A percentile compares a stretch with the other conserved stretches of the same genome.
Conservation (phyloP, 2,888 invertebrate species). For the Hymenopus coronatus region DNA sequence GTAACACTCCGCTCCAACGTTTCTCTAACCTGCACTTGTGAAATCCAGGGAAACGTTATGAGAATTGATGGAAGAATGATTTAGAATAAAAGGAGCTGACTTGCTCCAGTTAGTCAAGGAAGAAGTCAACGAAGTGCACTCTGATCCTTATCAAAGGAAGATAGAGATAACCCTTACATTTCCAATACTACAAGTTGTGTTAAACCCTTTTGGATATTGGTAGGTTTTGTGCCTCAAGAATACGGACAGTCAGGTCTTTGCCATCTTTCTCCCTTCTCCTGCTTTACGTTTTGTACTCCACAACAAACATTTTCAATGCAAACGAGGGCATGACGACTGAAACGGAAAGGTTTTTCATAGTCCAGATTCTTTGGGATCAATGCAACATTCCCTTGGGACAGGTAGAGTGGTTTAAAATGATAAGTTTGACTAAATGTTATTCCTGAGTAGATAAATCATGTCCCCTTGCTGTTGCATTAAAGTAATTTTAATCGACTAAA, state of each 20-base stretch:
- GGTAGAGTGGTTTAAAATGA: too few species aligned
- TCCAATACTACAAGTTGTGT: not conserved
- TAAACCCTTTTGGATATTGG: not conserved
- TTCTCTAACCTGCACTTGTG: too few species aligned
- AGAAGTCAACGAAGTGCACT: too few species aligned
- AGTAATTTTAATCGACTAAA: too few species aligned
- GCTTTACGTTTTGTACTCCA: not conserved
- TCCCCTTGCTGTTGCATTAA: too few species aligned
- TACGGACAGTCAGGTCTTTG: not conserved
- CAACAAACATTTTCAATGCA: not conserved
- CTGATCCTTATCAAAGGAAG: not conserved
- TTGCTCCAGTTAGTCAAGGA: too few species aligned
- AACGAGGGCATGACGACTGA: not conserved
- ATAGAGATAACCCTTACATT: not conserved
- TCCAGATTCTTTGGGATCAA: not conserved
- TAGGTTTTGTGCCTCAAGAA: not conserved
- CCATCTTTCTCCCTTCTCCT: not conserved
- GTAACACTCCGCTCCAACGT: too few species aligned
- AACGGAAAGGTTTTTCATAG: not conserved
- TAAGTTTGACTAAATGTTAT: too few species aligned
- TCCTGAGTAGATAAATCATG: too few species aligned
- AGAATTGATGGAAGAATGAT: too few species aligned
- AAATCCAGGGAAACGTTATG: too few species aligned
- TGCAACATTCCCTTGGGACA: not conserved
- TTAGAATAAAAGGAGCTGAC: too few species aligned